These are phyloP conservation scores for Campoletis sonorensis DNA, from an alignment of 1,140 invertebrate species.

Conservation along the genomic window DNA sequence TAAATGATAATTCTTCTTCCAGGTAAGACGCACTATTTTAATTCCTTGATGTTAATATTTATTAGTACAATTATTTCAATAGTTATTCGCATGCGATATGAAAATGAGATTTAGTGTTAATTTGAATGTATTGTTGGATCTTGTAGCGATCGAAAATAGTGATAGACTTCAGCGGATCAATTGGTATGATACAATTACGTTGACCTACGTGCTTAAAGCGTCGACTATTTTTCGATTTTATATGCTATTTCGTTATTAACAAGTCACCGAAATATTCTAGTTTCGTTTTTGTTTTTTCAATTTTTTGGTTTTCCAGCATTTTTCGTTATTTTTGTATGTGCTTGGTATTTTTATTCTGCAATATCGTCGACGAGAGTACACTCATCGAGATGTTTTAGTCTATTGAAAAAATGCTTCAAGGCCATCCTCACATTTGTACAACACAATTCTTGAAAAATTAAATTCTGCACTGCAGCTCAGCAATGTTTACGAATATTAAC, in stretches of 20 bases:
- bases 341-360: too few species aligned
- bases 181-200: slow-evolving; percentile 59
- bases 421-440: background rate
- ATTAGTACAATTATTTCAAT: slow-evolving; percentile 22
- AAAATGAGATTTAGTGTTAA: slow-evolving; percentile 55
- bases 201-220: slow-evolving; percentile 33
- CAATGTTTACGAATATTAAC: too few species aligned
- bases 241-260: slow-evolving; percentile 27
- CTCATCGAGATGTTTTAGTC: background rate
- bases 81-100: slow-evolving; percentile 25
- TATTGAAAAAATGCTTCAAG: background rate
- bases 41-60: background rate
- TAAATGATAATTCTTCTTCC: slow-evolving; percentile 61
- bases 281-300: slow-evolving; percentile 27
- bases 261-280: slow-evolving; percentile 48
- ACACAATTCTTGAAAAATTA: background rate
- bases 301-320: background rate
- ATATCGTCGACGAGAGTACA: too few species aligned
- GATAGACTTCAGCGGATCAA: slow-evolving; percentile 60
- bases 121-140: slow-evolving; percentile 65
- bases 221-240: slow-evolving; percentile 29
- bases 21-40: slow-evolving; percentile 55
- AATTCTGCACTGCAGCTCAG: too few species aligned
- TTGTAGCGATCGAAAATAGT: slow-evolving; percentile 67
- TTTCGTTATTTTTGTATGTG: too few species aligned